Base-by-base conservation (phyloP, 2,888 invertebrate genomes). In the Myathropa florea region DNA sequence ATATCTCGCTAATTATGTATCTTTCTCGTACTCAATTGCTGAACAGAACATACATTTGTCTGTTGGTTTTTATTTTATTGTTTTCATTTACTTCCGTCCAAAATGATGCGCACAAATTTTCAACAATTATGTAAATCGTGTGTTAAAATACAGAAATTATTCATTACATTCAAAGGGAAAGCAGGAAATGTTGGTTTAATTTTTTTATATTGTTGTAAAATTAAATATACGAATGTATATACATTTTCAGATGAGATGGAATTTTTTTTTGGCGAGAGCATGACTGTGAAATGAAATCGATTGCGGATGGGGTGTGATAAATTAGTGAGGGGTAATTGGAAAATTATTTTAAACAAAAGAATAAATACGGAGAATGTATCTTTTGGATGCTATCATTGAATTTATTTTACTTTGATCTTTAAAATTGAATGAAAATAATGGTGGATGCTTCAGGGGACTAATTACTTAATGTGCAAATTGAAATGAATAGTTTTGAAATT, bases 71-170 rank as follows among this genome's bases (percentile, higher is more conserved):
- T 26, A 23, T 28, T 28, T 60, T 30, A 9, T 63, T 26, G 4
- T 24, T 57, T 30, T 68, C 70, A 33, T 76, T 76, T 70, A 82
- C 81, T 71, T 85, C 85, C 85, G 75, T 86, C 82, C 81, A 78
- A 78, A 80, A 78, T 83, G 77, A 68, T 68, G 72, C 63, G 78
- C 72, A 73, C 67, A 72, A 71, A 72, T 61, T 53, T 24, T 73
- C 63, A 24, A 55, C 26, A 53, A 23, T 23, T 23, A 63, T 26
- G 36, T 71, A 64, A 39, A 64, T 71, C 71, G 55, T 78, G 28
- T 23, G 18, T 57, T 53, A 21, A 55, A n/a, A 6, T 39, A 55
- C 39, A 39, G 33, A 57, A 30, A 55, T 46, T 61, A 46, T 28
- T 72, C 26, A 21, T 28, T 36, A 12, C 21, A 64, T 28, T 28